Base-by-base conservation (phyloP, 2,888 invertebrate genomes). In the Fissipunctia ypsillon region DNA sequence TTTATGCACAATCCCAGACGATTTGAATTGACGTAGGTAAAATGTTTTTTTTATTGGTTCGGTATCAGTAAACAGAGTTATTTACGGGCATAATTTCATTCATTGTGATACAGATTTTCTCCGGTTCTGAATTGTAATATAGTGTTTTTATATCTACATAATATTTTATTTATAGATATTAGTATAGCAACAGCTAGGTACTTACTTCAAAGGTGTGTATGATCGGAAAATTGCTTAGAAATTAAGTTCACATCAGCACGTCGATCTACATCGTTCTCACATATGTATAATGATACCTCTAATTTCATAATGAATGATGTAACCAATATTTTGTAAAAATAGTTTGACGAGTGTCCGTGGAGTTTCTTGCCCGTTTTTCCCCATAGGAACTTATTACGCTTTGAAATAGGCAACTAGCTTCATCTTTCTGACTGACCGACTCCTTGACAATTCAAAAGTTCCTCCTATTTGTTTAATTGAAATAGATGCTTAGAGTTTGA, bases 11-110 rank as follows among this genome's bases (percentile, higher is more conserved):
- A 79, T 45, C 3, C 12, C 25, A 14, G 35, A 41, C 28, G 4
- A 76, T 69, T 76, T 81, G 60, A 54, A 69, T 76, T 81, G 76
- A 78, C 76, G 63, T 41, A 41, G 19, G 25, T 43, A 45, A n/a
- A 31, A 14, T 60, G 56, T 63, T 57, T 73, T 61, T 60, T 76
- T 48, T 72, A 50, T 50, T 50, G 38, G 0, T 43, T 50, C 43
- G 16, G 19, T 73, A 59, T 31, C 73, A 9, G 31, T 22, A 60
- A 41, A 77, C 9, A 43, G 9, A 59, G 3, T 28, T 70, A 71
- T n/a, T n/a, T n/a, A n/a, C 35, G 25, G 22, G 35, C 25, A 61
- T 76, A 43, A 57, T 10, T 54, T 48, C 2, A 50, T 28, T 28
- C 22, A 48, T 56, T 56, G 38, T 10, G 19, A 76, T 76, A 25